These are phyloP conservation scores for Agrochola lota DNA, from an alignment of 2,888 invertebrate genomes.

Conservation along the genomic window DNA sequence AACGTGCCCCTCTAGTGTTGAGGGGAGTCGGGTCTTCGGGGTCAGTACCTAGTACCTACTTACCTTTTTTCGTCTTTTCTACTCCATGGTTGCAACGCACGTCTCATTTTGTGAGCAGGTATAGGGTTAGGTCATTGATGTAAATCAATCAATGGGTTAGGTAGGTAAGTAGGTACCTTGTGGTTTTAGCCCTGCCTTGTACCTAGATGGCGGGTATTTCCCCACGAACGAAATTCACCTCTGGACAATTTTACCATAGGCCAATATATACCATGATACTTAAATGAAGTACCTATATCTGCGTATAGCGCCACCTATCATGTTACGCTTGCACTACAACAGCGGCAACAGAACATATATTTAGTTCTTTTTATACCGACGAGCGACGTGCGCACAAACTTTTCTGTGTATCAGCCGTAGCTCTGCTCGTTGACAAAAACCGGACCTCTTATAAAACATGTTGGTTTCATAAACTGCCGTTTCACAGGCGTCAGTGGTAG, in stretches of 20 bases:
- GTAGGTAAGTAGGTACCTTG: background rate
- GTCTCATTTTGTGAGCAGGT: background rate
- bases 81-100: background rate
- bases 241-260: background rate
- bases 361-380: background rate
- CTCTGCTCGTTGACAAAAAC: no score
- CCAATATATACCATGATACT: background rate
- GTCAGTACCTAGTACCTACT: background rate
- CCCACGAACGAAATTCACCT: background rate
- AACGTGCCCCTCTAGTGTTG: background rate
- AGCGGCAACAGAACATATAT: background rate
- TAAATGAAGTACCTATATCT: background rate
- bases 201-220: background rate
- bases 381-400: background rate
- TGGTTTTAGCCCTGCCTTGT: background rate
- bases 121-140: background rate
- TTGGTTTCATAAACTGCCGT: background rate
- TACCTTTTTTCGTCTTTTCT: background rate
- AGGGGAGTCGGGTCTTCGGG: background rate
- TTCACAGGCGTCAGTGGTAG: background rate
- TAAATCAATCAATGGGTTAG: no score
- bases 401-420: background rate
- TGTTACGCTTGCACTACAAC: conserved; percentile 16
- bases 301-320: conserved; percentile 42
- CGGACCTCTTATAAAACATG: no score